phyloP scores from a whole-genome alignment of 2,113 vertebrate genomes.

The Alectura lathami region DNA sequence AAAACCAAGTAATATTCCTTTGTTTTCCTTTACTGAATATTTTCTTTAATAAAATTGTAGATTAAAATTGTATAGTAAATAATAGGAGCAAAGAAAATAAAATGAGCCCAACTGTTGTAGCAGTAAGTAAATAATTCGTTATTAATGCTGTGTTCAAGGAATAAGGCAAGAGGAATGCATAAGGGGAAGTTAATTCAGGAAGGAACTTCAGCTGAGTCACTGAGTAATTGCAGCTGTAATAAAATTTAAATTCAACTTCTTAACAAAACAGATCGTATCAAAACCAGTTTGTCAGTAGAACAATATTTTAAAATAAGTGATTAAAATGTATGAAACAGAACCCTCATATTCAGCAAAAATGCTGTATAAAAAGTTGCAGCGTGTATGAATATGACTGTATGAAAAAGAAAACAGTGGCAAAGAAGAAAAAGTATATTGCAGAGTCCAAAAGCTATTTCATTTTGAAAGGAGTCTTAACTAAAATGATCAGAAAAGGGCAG shows the following conservation, averaged over 20 bases:
- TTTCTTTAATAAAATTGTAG: neutral
- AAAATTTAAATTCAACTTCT: neutral
- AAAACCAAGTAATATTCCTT: neutral
- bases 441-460: neutral
- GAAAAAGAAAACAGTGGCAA: neutral
- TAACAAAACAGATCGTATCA: neutral
- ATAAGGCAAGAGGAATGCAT: neutral
- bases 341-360: neutral
- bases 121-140: neutral
- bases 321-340: neutral
- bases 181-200: neutral
- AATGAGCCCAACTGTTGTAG: neutral
- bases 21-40: neutral
- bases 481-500: neutral
- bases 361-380: neutral
- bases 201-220: neutral
- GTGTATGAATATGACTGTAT: neutral
- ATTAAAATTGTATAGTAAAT: neutral
- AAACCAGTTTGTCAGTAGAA: neutral
- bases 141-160: neutral
- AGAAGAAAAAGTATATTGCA: neutral
- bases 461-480: neutral
- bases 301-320: neutral
- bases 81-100: neutral
- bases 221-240: neutral